A percentile compares a stretch with the other conserved stretches of the same genome.
Conservation (phyloP, 2,797 vertebrate species). For the Agapornis canus region DNA sequence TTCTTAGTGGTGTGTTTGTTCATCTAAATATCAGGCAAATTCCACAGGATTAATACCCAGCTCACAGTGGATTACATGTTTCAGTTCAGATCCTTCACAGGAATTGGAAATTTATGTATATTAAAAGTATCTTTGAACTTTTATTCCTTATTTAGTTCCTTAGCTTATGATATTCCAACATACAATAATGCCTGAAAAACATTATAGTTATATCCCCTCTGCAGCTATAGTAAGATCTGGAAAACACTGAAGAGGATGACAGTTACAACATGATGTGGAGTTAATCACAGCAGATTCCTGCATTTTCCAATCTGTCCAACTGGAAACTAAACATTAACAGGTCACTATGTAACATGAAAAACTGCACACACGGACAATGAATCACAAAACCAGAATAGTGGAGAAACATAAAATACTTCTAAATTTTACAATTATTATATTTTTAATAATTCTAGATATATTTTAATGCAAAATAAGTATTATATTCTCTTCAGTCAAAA, state of each 20-base stretch:
- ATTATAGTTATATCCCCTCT: background rate
- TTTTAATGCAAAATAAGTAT: background rate
- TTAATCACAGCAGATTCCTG: background rate
- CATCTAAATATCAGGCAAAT: background rate
- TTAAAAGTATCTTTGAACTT: background rate
- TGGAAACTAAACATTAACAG: background rate
- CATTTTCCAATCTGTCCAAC: background rate
- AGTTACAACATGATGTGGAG: background rate
- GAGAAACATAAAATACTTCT: background rate
- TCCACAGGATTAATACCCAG: background rate
- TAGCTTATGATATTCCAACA: background rate
- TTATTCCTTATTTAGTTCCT: background rate
- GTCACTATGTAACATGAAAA: background rate
- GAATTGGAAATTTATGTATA: background rate
- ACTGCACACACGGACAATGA: background rate
- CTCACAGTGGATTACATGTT: rapidly evolving
- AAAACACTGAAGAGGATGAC: background rate
- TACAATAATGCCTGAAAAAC: background rate
- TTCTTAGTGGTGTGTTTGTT: background rate
- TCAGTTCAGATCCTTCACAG: background rate
- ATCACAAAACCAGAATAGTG: background rate
- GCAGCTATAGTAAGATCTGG: background rate
- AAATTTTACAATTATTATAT: background rate
- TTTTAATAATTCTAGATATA: background rate
- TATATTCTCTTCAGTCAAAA: background rate